Evolutionary conservation across 2,113 vertebrate species (phyloP).

Genomic region (Epinephelus cyanopodus): DNA sequence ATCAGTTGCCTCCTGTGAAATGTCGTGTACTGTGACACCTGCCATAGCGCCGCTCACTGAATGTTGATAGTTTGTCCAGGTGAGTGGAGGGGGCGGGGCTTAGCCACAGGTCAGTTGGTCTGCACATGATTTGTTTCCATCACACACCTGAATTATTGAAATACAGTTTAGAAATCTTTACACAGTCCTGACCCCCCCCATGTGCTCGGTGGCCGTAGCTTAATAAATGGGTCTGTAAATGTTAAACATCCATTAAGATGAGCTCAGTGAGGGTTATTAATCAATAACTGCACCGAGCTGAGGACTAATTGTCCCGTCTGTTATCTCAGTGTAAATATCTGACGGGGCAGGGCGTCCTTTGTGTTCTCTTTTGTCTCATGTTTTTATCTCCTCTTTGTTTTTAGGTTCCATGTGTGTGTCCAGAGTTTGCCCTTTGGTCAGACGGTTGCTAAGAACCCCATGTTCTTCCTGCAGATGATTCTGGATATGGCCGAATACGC

Average conservation of each 20-base stretch:
- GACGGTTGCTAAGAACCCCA: conserved; percentile 85
- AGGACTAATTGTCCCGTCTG: not conserved
- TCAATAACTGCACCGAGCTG: conserved; percentile 22
- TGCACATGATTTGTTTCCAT: not conserved
- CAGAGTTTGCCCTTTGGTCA: conserved; percentile 90
- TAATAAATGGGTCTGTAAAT: too few species aligned
- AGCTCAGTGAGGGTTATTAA: not conserved
- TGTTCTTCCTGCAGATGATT: conserved; percentile 89
- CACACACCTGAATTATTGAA: not conserved
- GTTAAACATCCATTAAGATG: too few species aligned
- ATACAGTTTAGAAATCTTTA: not conserved
- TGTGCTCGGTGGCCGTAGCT: too few species aligned
- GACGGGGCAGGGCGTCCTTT: not conserved
- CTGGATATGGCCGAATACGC: conserved; percentile 79
- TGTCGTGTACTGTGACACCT: too few species aligned
- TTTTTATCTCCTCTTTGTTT: not conserved
- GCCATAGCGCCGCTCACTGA: too few species aligned
- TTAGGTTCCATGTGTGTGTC: conserved; percentile 92
- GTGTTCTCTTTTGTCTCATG: not conserved
- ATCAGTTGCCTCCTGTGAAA: too few species aligned
- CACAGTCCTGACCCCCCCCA: not conserved
- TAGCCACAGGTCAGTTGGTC: too few species aligned
- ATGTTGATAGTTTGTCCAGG: too few species aligned
- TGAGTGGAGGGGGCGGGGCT: too few species aligned
- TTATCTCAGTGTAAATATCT: conserved; percentile 39